Conservation (phyloP, 2,888 invertebrate genomes). For the Conus canariensis region DNA sequence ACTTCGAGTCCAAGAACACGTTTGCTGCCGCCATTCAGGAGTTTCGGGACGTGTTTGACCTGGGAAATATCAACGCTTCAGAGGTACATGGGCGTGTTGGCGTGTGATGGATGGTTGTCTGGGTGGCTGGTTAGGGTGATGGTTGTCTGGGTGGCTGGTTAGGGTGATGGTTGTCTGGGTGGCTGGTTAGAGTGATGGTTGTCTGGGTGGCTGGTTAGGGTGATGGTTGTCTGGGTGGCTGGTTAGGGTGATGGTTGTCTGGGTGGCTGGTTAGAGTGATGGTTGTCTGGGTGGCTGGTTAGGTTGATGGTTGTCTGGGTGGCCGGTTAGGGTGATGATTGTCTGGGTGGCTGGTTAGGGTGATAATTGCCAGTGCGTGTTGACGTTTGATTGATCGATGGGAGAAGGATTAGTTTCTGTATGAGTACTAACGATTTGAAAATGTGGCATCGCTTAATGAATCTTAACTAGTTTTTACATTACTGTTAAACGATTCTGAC, state of each 20-base stretch:
- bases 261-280: too few species aligned
- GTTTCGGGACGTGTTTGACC: not conserved
- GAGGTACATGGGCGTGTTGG: not conserved
- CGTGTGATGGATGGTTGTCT: not conserved
- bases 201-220: too few species aligned
- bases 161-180: too few species aligned
- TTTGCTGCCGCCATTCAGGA: not conserved
- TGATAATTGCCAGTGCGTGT: not conserved
- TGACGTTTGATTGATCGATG: too few species aligned
- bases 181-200: too few species aligned
- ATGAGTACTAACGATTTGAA: too few species aligned
- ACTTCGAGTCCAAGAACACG: not conserved
- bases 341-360: not conserved
- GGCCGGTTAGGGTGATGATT: not conserved
- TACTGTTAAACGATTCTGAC: too few species aligned
- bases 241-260: too few species aligned
- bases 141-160: not conserved
- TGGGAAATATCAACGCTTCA: not conserved
- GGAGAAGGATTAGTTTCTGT: too few species aligned
- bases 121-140: not conserved
- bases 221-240: too few species aligned
- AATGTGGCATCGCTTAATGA: too few species aligned
- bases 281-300: not conserved
- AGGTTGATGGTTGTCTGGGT: not conserved
- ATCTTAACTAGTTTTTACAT: too few species aligned